Evolutionary conservation across 1,140 invertebrate species (phyloP).

Genomic region (Thaumatotibia leucotreta): DNA sequence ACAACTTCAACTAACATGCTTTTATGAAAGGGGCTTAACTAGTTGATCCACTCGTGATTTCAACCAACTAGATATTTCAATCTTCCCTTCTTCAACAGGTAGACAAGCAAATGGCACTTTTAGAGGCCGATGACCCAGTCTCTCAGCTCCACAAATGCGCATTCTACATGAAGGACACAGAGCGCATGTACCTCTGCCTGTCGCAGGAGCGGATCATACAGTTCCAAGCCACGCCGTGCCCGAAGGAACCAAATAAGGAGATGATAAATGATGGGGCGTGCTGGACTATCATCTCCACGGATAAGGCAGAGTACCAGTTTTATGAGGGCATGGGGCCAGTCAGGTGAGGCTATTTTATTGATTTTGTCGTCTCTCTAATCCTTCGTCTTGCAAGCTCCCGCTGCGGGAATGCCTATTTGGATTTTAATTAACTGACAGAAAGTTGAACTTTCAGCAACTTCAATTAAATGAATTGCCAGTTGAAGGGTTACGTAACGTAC

Average conservation of each 20-base stretch:
- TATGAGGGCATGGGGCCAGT: constrained; percentile 99
- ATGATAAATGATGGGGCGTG: constrained; percentile 99
- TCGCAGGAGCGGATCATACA: constrained; percentile 99
- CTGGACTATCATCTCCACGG: constrained; percentile 99
- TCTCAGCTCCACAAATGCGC: constrained; percentile 99
- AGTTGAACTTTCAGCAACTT: too few relatives aligned
- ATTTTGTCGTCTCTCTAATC: too few relatives aligned
- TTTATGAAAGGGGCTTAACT: too few relatives aligned
- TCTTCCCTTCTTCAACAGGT: constrained; percentile 77
- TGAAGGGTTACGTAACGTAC: too few relatives aligned
- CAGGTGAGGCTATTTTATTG: constrained; percentile 65
- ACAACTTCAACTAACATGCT: too few relatives aligned
- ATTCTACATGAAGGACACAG: constrained; percentile 99
- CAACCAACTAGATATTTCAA: too few relatives aligned
- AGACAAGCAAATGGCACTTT: constrained; percentile 98
- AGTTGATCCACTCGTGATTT: too few relatives aligned
- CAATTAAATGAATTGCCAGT: too few relatives aligned
- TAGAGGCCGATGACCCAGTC: constrained; percentile 99
- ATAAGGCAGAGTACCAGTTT: constrained; percentile 99
- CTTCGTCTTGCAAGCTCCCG: too few relatives aligned
- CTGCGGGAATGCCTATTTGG: too few relatives aligned
- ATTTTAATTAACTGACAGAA: too few relatives aligned
- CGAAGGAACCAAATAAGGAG: constrained; percentile 98
- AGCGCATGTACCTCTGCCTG: constrained; percentile 98
- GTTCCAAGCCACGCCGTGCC: constrained; percentile 98